phyloP scores from a whole-genome alignment of 2,888 invertebrate species.

The Drosophila nr. fundita region DNA sequence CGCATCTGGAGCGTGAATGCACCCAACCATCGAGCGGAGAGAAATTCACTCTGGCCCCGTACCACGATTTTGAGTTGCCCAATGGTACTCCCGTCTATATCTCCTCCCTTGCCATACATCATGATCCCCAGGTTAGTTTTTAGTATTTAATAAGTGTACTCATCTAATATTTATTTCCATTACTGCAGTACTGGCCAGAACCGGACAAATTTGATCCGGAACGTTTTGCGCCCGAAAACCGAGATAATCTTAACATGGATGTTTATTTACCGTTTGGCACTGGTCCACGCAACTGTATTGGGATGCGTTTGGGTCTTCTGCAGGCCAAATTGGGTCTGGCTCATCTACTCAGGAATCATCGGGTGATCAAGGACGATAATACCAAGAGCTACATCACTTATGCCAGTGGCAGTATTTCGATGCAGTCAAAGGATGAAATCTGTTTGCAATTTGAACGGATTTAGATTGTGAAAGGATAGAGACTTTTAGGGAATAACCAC shows the following conservation, averaged over 20 bases:
- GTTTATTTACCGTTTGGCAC: conserved; percentile 77
- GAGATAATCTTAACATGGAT: conserved; percentile 60
- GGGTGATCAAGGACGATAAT: conserved; percentile 52
- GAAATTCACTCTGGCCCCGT: conserved; percentile 68
- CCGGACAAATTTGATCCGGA: conserved; percentile 75
- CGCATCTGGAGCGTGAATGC: conserved; percentile 69
- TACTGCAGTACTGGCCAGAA: conserved; percentile 70
- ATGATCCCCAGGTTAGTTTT: conserved; percentile 66
- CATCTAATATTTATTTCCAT: background rate
- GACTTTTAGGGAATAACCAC: background rate
- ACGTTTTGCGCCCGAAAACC: conserved; percentile 71
- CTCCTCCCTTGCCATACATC: conserved; percentile 68
- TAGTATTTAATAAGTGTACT: background rate
- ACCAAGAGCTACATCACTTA: conserved; percentile 56
- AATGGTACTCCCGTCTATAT: conserved; percentile 72
- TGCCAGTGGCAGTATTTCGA: conserved; percentile 9
- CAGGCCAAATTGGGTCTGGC: conserved; percentile 75
- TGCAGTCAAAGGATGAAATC: conserved; percentile 48
- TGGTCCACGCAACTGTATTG: conserved; percentile 79
- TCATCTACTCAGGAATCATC: conserved; percentile 70
- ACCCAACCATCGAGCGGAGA: conserved; percentile 54
- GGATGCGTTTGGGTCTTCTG: conserved; percentile 77
- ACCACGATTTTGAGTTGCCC: conserved; percentile 66
- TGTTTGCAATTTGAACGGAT: conserved; percentile 31
- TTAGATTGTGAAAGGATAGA: background rate